Evolutionary conservation across 2,888 invertebrate genomes (phyloP), one percentile per base, ranked within the genome.

Genomic region (Phengaris arion): DNA sequence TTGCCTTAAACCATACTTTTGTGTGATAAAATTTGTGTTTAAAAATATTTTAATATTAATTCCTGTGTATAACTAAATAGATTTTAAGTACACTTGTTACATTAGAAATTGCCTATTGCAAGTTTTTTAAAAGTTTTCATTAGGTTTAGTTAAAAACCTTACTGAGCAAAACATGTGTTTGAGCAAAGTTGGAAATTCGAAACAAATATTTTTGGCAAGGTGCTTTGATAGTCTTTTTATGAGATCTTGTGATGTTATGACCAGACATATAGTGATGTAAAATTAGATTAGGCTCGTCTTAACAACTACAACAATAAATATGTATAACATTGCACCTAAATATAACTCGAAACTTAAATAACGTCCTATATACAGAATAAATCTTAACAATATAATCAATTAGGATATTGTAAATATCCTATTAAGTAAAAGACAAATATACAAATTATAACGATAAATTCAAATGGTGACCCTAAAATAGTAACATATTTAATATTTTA

Each of bases 241-340:
- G 92, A 93, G 93, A 92, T 93, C 92, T 86, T 86, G 88, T 90
- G 87, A 90, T 90, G 77, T 78, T 78, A 81, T 85, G 88, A 89
- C 88, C 87, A 90, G 88, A 86, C 84, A 85, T 86, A 82, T 83
- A 84, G 89, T 90, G 90, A 90, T 90, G 91, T 79, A 76, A 77
- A 77, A 77, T 79, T 78, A 48, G 59, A 59, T 57, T 52, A 57
- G 51, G 10, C 69, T 48, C 35, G 70, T 51, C 70, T 69, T 68
- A 68, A 75, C 68, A 74, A 74, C 68, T 76, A 75, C 68, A 76
- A 74, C 74, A 76, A 70, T 76, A 74, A 76, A 64, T 76, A 70
- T 22, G 22, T 22, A 22, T 51, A 74, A 73, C 52, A 68, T 74
- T 68, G 54, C 52, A 73, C 72, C 52, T 57, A 74, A 74, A 73